Conservation (phyloP, 2,888 invertebrate species). For the Cephonodes hylas region DNA sequence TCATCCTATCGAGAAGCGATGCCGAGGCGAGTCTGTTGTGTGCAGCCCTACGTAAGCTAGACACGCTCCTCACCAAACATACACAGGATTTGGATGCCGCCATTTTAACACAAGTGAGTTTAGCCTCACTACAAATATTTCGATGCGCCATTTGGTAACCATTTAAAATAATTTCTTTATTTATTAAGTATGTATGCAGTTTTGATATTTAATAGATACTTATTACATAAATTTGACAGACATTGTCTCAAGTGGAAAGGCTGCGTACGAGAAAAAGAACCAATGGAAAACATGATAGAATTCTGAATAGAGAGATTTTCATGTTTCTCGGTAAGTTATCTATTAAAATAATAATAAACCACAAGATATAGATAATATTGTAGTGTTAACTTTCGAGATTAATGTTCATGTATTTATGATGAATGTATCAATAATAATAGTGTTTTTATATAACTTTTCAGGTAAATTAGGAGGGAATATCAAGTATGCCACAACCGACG, state of each 20-base stretch:
- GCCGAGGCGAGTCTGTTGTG: neutral
- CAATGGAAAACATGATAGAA: neutral
- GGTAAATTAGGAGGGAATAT: neutral
- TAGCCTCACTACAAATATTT: neutral
- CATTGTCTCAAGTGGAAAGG: neutral
- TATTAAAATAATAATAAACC: too few relatives aligned
- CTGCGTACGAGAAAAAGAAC: neutral
- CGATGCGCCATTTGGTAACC: too few relatives aligned
- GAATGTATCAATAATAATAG: too few relatives aligned
- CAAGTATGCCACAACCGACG: neutral
- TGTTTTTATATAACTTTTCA: neutral
- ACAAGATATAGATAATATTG: too few relatives aligned
- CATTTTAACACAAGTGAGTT: neutral
- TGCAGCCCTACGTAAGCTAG: neutral
- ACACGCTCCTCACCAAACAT: neutral
- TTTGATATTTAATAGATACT: neutral
- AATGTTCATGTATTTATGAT: too few relatives aligned
- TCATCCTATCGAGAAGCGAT: neutral
- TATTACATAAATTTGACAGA: neutral
- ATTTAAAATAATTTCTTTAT: too few relatives aligned
- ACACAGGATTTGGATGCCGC: neutral
- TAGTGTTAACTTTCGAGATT: too few relatives aligned
- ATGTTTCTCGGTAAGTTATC: neutral
- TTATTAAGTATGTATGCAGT: neutral
- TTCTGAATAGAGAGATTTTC: neutral